Percentiles rank a stretch among this genome's conserved stretches.
These are phyloP conservation scores for Lates japonicus DNA, from an alignment of 2,797 vertebrate genomes.

Conservation along the genomic window DNA sequence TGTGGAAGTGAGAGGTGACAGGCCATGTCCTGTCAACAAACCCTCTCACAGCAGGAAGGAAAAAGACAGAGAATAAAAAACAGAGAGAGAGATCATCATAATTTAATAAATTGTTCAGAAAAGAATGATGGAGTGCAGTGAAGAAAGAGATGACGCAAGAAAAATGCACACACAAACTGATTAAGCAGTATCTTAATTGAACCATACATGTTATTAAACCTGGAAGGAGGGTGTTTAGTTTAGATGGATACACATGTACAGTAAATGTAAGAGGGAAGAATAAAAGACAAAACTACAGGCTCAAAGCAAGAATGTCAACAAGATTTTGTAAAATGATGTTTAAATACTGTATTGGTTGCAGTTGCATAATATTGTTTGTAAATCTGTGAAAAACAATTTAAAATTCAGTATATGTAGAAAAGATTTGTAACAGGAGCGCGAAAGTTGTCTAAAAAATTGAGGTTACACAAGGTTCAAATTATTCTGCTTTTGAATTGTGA, in stretches of 20 bases:
- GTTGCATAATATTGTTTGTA: neutral
- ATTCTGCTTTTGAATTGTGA: neutral
- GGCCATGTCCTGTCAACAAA: conserved; percentile 71
- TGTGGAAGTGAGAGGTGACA: conserved; percentile 68
- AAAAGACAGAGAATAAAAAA: conserved; percentile 54
- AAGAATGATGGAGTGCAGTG: conserved; percentile 35
- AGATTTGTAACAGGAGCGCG: neutral
- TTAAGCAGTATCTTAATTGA: neutral
- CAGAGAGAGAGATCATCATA: conserved; percentile 54
- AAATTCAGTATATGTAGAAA: neutral
- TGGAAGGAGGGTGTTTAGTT: neutral
- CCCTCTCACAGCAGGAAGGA: conserved; percentile 59
- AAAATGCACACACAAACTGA: neutral
- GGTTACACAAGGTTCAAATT: neutral
- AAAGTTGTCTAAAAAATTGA: neutral
- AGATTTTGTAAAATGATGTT: neutral
- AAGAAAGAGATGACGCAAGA: conserved; percentile 12
- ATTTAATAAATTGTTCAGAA: conserved; percentile 70
- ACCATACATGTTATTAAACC: neutral
- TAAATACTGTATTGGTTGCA: neutral
- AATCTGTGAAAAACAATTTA: neutral
- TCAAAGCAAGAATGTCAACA: neutral
- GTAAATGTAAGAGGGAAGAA: neutral
- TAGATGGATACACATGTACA: neutral
- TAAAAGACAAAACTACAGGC: neutral